Conservation (phyloP, 2,797 vertebrate genomes). For the Myotis daubentonii region DNA sequence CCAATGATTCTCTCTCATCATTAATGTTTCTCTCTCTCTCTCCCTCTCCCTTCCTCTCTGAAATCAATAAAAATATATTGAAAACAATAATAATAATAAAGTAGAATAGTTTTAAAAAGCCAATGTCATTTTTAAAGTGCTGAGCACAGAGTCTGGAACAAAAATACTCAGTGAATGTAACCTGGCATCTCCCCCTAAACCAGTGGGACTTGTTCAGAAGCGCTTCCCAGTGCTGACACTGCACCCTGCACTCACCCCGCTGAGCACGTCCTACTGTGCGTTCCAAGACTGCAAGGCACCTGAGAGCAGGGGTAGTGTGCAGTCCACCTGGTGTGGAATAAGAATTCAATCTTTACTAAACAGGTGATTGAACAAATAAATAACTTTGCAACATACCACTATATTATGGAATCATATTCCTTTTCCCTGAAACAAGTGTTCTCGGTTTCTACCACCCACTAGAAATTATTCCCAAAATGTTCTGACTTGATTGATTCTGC, state of each 20-base stretch:
- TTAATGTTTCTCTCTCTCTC: too few relatives aligned
- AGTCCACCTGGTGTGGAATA: not conserved
- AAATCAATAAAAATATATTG: too few relatives aligned
- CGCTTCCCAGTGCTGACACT: not conserved
- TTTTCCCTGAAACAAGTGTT: constrained; percentile 7
- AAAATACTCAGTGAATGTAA: not conserved
- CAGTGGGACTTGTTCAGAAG: not conserved
- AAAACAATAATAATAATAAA: not conserved
- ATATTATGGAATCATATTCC: not conserved
- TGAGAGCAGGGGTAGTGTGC: not conserved
- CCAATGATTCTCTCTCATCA: too few relatives aligned
- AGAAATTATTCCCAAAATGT: not conserved
- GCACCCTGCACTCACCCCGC: too few relatives aligned
- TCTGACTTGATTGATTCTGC: not conserved
- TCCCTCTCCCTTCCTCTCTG: too few relatives aligned
- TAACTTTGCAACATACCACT: not conserved
- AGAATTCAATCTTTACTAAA: not conserved
- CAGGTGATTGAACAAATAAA: not conserved
- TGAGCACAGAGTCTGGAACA: not conserved
- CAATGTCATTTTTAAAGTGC: not conserved
- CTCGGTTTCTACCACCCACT: not conserved
- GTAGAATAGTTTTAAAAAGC: not conserved
- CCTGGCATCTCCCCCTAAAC: not conserved
- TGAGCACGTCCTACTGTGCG: not conserved
- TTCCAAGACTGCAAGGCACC: not conserved